Base-by-base conservation (phyloP, 2,113 vertebrate genomes). In the Rhynchopsitta pachyrhyncha region DNA sequence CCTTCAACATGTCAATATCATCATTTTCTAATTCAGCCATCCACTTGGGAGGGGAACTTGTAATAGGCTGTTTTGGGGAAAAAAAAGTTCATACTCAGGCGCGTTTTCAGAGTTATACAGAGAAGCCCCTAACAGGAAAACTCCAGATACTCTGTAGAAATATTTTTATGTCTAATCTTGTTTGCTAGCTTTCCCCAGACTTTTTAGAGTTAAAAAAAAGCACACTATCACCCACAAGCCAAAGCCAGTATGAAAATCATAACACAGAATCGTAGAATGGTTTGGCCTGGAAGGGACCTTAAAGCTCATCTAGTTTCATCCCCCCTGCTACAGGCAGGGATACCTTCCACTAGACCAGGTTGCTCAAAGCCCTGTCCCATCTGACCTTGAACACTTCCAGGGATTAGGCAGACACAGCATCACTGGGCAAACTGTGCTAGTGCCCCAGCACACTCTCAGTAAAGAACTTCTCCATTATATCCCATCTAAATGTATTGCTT, bases 1-100 rank as follows among this genome's bases (percentile, higher is more conserved):
- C 99, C 98, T 99, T 99, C 84, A 99, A 97, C 99, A 99, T 99
- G 93, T 99, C 99, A 20, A 99, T 99, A 96, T 99, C 99, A 90
- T 99, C 99, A 57, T 98, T 99, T 96, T 99, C 99, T 82, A 99
- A 98, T 96, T 99, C 99, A 94, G 99, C 99, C 99, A 99, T 99
- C 99, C 99, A 99, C 92, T 99, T 99, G 8, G 99, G 99, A 73
- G 99, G 99, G 44, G 99, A 99, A 93, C 98, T 99, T 88, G 98
- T 99, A 93, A 99, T 99, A 39, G 99, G 98, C 99, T 99, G 92
- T 85, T 93, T 47, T 9, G 8, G 22, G 57, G 2, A 0, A 13
- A 97, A 37, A 10, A n/a, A 10, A 79, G 87, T 28, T 29, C 24
- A 78, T 10, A 47, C 7, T 44, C 42, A 37, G 75, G 13, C 3